Evolutionary conservation across 2,113 vertebrate species (phyloP).

Genomic region (Pangasianodon hypophthalmus): DNA sequence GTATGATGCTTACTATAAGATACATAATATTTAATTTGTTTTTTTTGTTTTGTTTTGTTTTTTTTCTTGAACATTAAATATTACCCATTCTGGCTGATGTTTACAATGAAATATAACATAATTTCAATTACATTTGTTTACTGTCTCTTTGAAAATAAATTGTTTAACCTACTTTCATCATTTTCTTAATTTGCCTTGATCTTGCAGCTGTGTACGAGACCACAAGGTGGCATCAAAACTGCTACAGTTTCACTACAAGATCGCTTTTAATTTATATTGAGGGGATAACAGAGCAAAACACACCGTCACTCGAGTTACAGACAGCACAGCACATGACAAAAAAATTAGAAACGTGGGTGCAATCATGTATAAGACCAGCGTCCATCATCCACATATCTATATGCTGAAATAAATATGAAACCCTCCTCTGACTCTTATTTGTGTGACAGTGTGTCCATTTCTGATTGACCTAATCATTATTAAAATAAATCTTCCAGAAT

Average conservation of each 20-base stretch:
- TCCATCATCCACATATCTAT: not conserved
- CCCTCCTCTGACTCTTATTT: not conserved
- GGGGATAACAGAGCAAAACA: not conserved
- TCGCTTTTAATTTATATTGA: not conserved
- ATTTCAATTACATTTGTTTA: not conserved
- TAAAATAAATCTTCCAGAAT: not conserved
- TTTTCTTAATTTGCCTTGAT: not conserved
- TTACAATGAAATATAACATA: not conserved
- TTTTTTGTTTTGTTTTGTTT: no score
- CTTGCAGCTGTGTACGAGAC: not conserved
- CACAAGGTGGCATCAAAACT: conserved; percentile 24
- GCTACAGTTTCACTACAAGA: not conserved
- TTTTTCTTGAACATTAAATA: not conserved
- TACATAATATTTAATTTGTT: not conserved
- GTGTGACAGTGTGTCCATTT: not conserved
- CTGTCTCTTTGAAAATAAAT: not conserved
- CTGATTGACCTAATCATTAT: not conserved
- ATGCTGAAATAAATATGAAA: not conserved
- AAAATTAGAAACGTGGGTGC: not conserved
- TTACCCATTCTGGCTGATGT: not conserved
- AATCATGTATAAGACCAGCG: not conserved
- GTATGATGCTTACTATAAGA: not conserved
- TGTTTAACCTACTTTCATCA: not conserved
- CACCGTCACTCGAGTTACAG: not conserved
- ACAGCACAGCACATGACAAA: not conserved